Base-by-base conservation (phyloP, 1,140 invertebrate species). In the Drosophila takahashii region DNA sequence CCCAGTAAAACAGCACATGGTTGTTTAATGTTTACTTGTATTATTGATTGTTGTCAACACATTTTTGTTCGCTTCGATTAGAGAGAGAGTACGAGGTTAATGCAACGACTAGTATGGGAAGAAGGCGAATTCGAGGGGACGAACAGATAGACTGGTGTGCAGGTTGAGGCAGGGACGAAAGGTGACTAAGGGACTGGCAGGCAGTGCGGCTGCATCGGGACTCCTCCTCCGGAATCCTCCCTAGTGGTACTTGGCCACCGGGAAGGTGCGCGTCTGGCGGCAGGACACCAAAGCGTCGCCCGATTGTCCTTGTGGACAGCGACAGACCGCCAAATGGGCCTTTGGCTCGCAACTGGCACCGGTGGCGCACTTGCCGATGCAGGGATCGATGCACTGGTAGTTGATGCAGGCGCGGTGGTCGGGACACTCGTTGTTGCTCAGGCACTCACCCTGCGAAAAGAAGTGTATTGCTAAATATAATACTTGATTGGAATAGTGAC, bases 311-410 rank as follows among this genome's bases (percentile, higher is more conserved):
- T 95, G 93, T 0, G 96, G 95, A 85, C 97, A 98, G 1, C 96
- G 96, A 90, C 97, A 98, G 11, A 97, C 96, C 2, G 97, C 96
- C 45, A 97, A 94, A 89, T 98, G 97, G 56, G 74, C 50, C 64
- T 92, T 92, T 5, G 91, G 77, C 44, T 92, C 90, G 32, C 91
- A 92, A 34, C 73, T 87, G 71, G 91, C 91, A 2, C 95, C 95
- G 0, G 94, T 92, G 39, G 95, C 96, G 79, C 97, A 98, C 79
- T 97, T 96, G 52, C 95, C 95, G 13, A 95, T 94, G 85, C 96
- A 98, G 0, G 96, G 96, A 91, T 96, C 95, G 54, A 95, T 93
- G 85, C 96, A 96, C 45, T 93, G 92, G 81, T 95, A 96, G 66
- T 96, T 95, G 41, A 96, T 95, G 84, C 96, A 97, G 45, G 95